Conservation (phyloP, 2,113 vertebrate genomes). For the Ceyx margarethae region DNA sequence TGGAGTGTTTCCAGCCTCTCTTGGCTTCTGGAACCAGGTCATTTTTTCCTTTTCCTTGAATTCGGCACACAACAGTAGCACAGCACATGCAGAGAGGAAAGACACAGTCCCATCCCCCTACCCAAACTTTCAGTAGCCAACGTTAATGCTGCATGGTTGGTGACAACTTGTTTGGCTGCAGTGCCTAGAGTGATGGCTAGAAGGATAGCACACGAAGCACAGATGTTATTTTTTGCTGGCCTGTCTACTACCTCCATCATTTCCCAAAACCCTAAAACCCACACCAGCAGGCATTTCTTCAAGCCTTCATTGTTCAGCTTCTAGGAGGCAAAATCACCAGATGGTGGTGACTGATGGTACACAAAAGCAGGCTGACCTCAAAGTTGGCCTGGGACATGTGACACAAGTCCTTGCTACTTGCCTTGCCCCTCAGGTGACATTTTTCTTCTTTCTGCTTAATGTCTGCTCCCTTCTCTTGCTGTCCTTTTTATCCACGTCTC, state of each 20-base stretch:
- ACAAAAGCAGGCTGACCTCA: background rate
- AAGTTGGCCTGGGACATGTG: fast-evolving
- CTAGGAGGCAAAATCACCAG: background rate
- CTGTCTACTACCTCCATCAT: background rate
- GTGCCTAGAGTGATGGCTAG: background rate
- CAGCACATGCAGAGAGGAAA: fast-evolving
- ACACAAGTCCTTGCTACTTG: background rate
- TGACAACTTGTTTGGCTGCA: background rate
- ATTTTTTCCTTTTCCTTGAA: background rate
- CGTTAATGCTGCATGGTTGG: background rate
- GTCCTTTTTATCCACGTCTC: background rate
- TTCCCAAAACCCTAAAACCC: background rate
- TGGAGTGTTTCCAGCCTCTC: background rate
- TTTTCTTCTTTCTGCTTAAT: background rate
- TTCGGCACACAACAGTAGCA: background rate
- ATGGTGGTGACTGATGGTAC: background rate
- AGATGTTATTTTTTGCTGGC: background rate
- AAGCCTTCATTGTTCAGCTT: background rate
- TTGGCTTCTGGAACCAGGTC: background rate
- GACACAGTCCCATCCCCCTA: fast-evolving
- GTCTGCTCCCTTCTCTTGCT: background rate
- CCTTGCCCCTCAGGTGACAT: fast-evolving
- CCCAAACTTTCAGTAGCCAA: background rate
- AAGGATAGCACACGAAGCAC: background rate
- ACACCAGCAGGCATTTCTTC: background rate